Percentiles rank a stretch among this genome's conserved stretches.
These are phyloP conservation scores for Protophormia terraenovae DNA, from an alignment of 2,888 invertebrate species.

Conservation along the genomic window DNA sequence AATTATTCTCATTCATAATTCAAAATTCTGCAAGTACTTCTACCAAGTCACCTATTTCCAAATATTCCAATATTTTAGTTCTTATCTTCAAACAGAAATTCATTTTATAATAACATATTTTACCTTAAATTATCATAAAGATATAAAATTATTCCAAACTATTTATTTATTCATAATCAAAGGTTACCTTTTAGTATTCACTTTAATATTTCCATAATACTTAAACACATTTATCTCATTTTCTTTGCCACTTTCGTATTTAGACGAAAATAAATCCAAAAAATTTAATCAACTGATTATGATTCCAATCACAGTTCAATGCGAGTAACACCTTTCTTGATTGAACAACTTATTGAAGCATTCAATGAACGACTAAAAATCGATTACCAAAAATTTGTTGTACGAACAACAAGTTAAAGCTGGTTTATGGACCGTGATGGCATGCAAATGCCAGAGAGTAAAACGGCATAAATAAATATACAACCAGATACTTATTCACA, in stretches of 20 bases:
- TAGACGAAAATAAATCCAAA: not conserved
- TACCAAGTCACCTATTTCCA: too few relatives aligned
- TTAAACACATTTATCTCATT: not conserved
- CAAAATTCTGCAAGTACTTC: too few relatives aligned
- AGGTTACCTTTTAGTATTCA: not conserved
- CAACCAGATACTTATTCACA: too few relatives aligned
- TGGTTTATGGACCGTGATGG: not conserved
- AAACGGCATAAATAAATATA: not conserved
- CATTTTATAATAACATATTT: too few relatives aligned
- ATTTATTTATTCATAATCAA: too few relatives aligned
- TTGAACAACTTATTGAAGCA: conserved; percentile 51
- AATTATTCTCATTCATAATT: too few relatives aligned
- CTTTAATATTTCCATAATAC: not conserved
- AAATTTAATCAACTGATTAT: conserved; percentile 40
- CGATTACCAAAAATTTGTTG: conserved; percentile 48
- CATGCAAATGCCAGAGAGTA: conserved; percentile 15
- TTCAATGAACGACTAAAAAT: conserved; percentile 51
- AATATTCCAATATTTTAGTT: too few relatives aligned
- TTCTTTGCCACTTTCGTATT: not conserved
- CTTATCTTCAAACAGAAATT: too few relatives aligned
- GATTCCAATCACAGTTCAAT: conserved; percentile 25
- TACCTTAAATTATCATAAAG: too few relatives aligned
- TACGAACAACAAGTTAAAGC: not conserved
- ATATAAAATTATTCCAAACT: too few relatives aligned
- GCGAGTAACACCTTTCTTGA: conserved; percentile 51